These are phyloP conservation scores for Cynodonichthys magdalenae DNA, from an alignment of 2,797 vertebrate species.

Conservation along the genomic window DNA sequence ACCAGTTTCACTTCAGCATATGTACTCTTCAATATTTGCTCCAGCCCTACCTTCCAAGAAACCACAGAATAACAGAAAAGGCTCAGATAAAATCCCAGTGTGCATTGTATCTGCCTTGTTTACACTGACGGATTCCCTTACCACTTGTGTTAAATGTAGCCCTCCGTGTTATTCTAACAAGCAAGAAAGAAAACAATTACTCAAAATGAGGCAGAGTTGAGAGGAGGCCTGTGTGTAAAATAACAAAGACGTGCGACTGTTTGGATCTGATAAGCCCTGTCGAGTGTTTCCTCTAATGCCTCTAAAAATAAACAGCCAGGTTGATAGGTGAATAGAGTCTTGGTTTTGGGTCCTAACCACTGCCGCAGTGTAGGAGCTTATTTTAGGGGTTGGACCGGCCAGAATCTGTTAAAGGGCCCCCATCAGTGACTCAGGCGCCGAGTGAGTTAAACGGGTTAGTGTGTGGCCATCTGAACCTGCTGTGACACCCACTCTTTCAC, in stretches of 20 bases:
- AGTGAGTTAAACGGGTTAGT: slow-evolving; percentile 78
- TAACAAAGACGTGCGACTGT: slow-evolving; percentile 80
- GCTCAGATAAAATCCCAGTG: slow-evolving; percentile 77
- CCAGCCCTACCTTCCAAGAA: slow-evolving; percentile 55
- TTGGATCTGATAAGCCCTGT: slow-evolving; percentile 80
- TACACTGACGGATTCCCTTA: slow-evolving; percentile 76
- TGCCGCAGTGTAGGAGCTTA: slow-evolving; percentile 67
- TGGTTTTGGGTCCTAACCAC: slow-evolving; percentile 72
- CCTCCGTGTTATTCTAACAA: slow-evolving; percentile 76
- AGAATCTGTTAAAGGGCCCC: slow-evolving; percentile 61
- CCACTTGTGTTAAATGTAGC: slow-evolving; percentile 76
- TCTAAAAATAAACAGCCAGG: slow-evolving; percentile 82
- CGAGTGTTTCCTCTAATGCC: slow-evolving; percentile 81
- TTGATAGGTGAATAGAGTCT: slow-evolving; percentile 78
- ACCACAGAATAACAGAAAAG: slow-evolving; percentile 72
- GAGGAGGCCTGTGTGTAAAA: slow-evolving; percentile 78
- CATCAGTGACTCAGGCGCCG: slow-evolving; percentile 70
- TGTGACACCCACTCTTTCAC: slow-evolving; percentile 38
- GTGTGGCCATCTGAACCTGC: slow-evolving; percentile 71
- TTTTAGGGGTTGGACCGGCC: slow-evolving; percentile 71
- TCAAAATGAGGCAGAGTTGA: slow-evolving; percentile 74
- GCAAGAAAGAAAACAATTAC: slow-evolving; percentile 82
- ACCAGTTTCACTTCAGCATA: slow-evolving; percentile 38
- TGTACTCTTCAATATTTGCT: slow-evolving; percentile 53
- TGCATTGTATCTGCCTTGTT: slow-evolving; percentile 78